A percentile compares a stretch with the other conserved stretches of the same genome.
Evolutionary conservation across 2,888 invertebrate genomes (phyloP).

Genomic region (Pyrochroa serraticornis): DNA sequence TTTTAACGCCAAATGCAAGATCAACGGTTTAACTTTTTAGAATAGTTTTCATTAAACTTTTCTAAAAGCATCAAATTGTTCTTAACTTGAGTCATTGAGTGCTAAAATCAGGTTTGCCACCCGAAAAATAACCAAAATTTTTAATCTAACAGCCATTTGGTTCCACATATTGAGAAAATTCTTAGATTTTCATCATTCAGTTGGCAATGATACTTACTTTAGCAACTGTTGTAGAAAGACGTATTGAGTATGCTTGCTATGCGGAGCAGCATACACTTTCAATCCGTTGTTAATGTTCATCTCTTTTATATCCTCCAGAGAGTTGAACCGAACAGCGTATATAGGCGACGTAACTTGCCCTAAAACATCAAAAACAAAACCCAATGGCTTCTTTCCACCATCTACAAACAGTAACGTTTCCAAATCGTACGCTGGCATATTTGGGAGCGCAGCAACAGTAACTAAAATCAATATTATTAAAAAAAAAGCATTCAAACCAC

Average conservation of each 20-base stretch:
- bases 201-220: slow-evolving; percentile 61
- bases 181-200: too few relatives aligned
- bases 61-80: too few relatives aligned
- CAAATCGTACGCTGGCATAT: slow-evolving; percentile 79
- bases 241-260: slow-evolving; percentile 74
- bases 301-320: slow-evolving; percentile 72
- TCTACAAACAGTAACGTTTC: slow-evolving; percentile 88
- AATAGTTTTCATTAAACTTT: too few relatives aligned
- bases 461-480: slow-evolving; percentile 62
- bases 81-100: too few relatives aligned
- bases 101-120: too few relatives aligned
- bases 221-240: slow-evolving; percentile 76
- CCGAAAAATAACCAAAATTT: too few relatives aligned
- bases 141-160: too few relatives aligned
- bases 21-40: too few relatives aligned
- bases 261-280: slow-evolving; percentile 83
- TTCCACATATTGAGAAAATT: too few relatives aligned
- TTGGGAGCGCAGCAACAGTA: slow-evolving; percentile 73
- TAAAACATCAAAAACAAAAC: slow-evolving; percentile 89
- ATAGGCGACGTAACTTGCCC: slow-evolving; percentile 85
- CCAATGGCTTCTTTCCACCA: slow-evolving; percentile 75
- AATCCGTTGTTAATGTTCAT: slow-evolving; percentile 71
- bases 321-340: slow-evolving; percentile 92
- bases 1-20: too few relatives aligned
- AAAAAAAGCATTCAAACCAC: neutral